A percentile compares a stretch with the other conserved stretches of the same genome.
Conservation (phyloP, 2,113 vertebrate genomes). For the Lagopus leucura region DNA sequence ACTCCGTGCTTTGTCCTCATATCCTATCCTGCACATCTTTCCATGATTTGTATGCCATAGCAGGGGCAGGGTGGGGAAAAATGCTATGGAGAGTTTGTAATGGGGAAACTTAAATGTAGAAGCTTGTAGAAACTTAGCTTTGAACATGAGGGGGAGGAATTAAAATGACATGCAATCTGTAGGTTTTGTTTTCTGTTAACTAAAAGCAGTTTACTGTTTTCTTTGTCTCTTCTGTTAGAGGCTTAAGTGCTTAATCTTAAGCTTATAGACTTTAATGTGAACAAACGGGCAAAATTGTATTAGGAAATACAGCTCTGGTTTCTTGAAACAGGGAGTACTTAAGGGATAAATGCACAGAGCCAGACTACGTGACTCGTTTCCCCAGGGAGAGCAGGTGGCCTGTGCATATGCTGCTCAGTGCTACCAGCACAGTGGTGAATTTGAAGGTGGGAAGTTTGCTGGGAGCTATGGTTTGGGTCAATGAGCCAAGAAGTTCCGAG, state of each 20-base stretch:
- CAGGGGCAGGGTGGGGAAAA: neutral
- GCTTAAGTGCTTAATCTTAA: slow-evolving; percentile 47
- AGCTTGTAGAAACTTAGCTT: slow-evolving; percentile 12
- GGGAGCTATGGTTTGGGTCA: neutral
- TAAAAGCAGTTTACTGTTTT: slow-evolving; percentile 46
- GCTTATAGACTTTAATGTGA: slow-evolving; percentile 14
- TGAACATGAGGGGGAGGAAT: slow-evolving; percentile 9
- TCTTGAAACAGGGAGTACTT: fast-evolving
- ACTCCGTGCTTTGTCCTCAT: neutral
- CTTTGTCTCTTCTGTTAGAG: slow-evolving; percentile 31
- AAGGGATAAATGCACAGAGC: neutral
- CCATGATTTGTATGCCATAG: neutral
- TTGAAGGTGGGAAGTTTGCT: neutral
- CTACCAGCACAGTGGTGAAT: neutral
- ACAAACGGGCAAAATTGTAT: neutral
- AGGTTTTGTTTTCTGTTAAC: slow-evolving; percentile 8
- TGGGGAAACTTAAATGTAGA: neutral
- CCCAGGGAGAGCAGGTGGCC: fast-evolving
- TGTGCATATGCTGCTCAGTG: fast-evolving
- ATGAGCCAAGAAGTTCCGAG: neutral
- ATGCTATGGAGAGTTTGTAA: neutral
- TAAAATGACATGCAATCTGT: neutral
- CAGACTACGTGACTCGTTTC: neutral
- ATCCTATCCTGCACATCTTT: neutral
- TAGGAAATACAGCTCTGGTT: neutral